These are phyloP conservation scores for Channallabes apus DNA, from an alignment of 2,797 vertebrate genomes.

Conservation along the genomic window DNA sequence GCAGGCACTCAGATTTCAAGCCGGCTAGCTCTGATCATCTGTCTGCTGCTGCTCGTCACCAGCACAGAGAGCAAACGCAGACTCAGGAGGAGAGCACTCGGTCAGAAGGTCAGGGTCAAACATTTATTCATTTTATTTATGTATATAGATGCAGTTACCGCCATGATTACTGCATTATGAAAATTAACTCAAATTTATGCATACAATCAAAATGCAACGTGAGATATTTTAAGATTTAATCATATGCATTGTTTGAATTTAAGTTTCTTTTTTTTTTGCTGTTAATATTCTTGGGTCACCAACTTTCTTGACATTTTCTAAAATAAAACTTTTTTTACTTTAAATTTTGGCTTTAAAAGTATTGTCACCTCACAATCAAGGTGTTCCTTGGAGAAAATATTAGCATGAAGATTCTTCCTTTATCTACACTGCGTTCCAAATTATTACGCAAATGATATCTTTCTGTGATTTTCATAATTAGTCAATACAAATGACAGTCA, in stretches of 20 bases:
- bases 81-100: slow-evolving; percentile 75
- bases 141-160: background rate
- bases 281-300: background rate
- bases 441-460: too few relatives aligned
- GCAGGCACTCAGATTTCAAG: slow-evolving; percentile 38
- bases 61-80: slow-evolving; percentile 59
- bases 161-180: background rate
- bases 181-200: background rate
- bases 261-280: background rate
- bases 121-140: background rate
- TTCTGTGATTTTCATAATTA: too few relatives aligned
- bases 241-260: background rate
- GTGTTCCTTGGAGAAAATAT: background rate
- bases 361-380: too few relatives aligned
- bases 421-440: too few relatives aligned
- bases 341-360: background rate
- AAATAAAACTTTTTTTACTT: background rate
- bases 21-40: slow-evolving; percentile 63
- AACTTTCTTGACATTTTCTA: background rate
- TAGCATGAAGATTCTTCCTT: background rate
- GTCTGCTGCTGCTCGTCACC: slow-evolving; percentile 68
- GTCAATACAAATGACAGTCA: too few relatives aligned
- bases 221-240: background rate
- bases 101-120: slow-evolving; percentile 71
- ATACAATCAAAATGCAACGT: background rate